Evolutionary conservation across 2,797 vertebrate genomes (phyloP).

Genomic region (Manis javanica): DNA sequence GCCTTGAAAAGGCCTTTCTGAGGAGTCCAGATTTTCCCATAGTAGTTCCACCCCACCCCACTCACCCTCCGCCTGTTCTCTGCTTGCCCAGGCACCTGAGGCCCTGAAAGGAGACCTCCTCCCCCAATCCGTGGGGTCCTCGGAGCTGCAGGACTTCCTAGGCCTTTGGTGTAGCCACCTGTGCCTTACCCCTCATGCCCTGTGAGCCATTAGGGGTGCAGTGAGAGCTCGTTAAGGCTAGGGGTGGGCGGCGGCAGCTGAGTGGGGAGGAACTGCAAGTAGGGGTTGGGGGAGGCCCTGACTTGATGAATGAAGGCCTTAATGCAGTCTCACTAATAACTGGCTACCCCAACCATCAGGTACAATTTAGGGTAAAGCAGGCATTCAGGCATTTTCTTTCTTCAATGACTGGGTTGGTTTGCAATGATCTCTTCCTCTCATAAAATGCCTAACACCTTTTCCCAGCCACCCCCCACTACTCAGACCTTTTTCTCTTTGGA

Average conservation of each 20-base stretch:
- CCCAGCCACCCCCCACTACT: slow-evolving; percentile 80
- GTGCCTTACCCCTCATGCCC: not conserved
- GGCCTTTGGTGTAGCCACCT: not conserved
- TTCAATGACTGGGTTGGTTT: slow-evolving; percentile 84
- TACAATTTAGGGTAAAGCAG: slow-evolving; percentile 83
- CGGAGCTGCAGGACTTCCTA: not conserved
- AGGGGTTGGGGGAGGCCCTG: slow-evolving; percentile 19
- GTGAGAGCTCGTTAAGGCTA: slow-evolving; percentile 66
- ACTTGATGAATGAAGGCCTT: slow-evolving; percentile 82
- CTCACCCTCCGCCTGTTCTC: not conserved
- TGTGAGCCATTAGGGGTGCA: not conserved
- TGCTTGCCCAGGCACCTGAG: not conserved
- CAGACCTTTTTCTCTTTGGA: slow-evolving; percentile 82
- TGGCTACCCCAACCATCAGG: slow-evolving; percentile 82
- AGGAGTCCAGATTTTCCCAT: not conserved
- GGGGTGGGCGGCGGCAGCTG: not conserved
- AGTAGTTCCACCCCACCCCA: not conserved
- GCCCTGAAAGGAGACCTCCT: not conserved
- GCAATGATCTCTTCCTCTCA: slow-evolving; percentile 77
- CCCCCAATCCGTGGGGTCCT: not conserved
- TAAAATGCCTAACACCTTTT: slow-evolving; percentile 39
- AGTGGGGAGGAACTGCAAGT: slow-evolving; percentile 74
- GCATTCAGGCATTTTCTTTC: slow-evolving; percentile 82
- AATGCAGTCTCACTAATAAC: slow-evolving; percentile 81
- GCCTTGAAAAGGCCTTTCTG: not conserved